phyloP scores from a whole-genome alignment of 53 echinoderm and acorn worm species.

The Holothuria leucospilota region DNA sequence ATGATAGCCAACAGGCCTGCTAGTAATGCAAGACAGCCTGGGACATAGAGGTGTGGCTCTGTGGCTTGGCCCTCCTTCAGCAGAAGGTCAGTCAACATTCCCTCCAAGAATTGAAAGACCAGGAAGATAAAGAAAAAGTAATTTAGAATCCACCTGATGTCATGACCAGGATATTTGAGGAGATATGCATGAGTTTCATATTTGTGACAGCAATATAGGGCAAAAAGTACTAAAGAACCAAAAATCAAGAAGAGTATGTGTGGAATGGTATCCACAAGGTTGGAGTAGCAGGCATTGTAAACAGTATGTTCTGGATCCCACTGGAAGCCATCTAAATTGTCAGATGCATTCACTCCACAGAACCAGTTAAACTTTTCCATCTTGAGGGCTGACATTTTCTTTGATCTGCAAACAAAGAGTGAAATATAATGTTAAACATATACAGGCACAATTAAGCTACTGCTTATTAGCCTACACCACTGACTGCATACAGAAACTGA shows the following conservation, averaged over 20 bases:
- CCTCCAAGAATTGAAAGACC: slow-evolving; percentile 65
- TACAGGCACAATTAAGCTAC: too few species aligned
- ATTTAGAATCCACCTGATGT: slow-evolving; percentile 53
- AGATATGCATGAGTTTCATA: slow-evolving; percentile 62
- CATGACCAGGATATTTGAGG: slow-evolving; percentile 72
- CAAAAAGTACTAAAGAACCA: slow-evolving; percentile 59
- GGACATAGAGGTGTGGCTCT: slow-evolving; percentile 83
- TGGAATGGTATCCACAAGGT: slow-evolving; percentile 69
- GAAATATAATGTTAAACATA: too few species aligned
- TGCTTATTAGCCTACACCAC: too few species aligned
- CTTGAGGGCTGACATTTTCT: background rate
- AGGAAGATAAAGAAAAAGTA: slow-evolving; percentile 52
- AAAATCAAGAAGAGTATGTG: slow-evolving; percentile 75
- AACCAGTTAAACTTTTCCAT: slow-evolving; percentile 71
- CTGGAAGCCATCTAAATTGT: slow-evolving; percentile 46
- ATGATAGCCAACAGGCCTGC: slow-evolving; percentile 64
- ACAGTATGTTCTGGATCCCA: slow-evolving; percentile 64
- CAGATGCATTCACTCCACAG: slow-evolving; percentile 57
- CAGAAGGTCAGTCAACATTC: slow-evolving; percentile 65
- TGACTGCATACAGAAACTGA: too few species aligned
- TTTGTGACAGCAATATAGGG: slow-evolving; percentile 64
- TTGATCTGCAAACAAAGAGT: too few species aligned
- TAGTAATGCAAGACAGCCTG: slow-evolving; percentile 61
- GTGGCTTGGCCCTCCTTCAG: slow-evolving; percentile 49
- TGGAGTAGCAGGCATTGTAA: slow-evolving; percentile 76